Conservation (phyloP, 2,797 vertebrate species). For the Pampus argenteus region DNA sequence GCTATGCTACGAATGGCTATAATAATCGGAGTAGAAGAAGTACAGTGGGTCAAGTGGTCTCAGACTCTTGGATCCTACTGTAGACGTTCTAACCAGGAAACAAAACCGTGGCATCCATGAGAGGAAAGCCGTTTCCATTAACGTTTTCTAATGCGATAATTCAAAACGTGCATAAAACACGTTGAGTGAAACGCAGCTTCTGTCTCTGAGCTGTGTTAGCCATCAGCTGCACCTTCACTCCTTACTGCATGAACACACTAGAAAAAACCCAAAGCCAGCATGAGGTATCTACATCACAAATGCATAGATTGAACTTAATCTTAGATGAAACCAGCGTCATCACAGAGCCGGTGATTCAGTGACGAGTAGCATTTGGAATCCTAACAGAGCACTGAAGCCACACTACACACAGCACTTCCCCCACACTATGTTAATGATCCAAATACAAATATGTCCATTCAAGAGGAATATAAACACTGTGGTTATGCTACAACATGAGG, state of each 20-base stretch:
- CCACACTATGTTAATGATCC: slow-evolving; percentile 46
- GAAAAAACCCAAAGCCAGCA: not conserved
- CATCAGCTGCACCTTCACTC: not conserved
- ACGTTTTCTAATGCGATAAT: too few relatives aligned
- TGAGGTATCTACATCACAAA: not conserved
- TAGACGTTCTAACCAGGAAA: too few relatives aligned
- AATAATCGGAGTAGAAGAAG: too few relatives aligned
- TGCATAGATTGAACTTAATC: not conserved
- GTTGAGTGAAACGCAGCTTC: too few relatives aligned
- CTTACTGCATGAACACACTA: not conserved
- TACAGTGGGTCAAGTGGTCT: too few relatives aligned
- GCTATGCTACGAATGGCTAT: too few relatives aligned
- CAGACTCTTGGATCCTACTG: too few relatives aligned
- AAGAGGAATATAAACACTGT: slow-evolving; percentile 38
- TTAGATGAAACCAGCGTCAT: slow-evolving; percentile 30
- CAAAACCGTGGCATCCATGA: too few relatives aligned
- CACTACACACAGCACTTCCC: slow-evolving; percentile 45
- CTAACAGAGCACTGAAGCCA: slow-evolving; percentile 29
- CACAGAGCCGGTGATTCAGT: slow-evolving; percentile 26
- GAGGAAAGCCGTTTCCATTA: too few relatives aligned
- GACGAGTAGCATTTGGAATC: slow-evolving; percentile 19
- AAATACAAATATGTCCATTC: slow-evolving; percentile 46
- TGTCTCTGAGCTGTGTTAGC: too few relatives aligned
- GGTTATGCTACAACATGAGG: not conserved
- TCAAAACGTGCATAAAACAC: too few relatives aligned